Evolutionary conservation across 2,888 invertebrate genomes (phyloP), one percentile per base, ranked within the genome.

Genomic region (Pherbina coryleti): DNA sequence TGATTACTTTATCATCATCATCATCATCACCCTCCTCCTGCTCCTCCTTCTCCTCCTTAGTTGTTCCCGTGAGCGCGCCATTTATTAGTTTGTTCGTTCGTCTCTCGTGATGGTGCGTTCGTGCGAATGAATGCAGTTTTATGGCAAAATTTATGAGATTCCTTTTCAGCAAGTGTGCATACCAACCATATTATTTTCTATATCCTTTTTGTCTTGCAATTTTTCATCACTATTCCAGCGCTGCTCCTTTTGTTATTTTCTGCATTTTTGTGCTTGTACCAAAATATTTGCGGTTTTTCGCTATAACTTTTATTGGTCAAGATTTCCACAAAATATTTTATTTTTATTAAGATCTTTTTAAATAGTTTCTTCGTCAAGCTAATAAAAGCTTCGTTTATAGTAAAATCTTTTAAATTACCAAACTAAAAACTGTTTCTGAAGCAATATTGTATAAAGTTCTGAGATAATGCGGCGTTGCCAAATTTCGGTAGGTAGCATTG

Each of bases 121-220:
- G 64, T 64, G 74, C 31, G 51, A 64, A 64, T 64, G 49, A 28
- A 31, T 62, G 62, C 51, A 44, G 64, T 64, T 74, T 74, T 64
- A 74, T 74, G 62, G 31, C 51, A 31, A 64, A 74, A 74, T 62
- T 73, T 74, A 64, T 74, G 64, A 34, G 17, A 64, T 74, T 66
- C 31, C 31, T 74, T 51, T 53, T 62, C 64, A 51, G 28, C 7
- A 74, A 64, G 64, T 62, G 53, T 74, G 74, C 74, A 74, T 64
- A 51, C 64, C 62, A 31, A 64, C 19, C 55, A 55, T 55, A 7
- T 64, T 31, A n/a, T 64, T 62, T 72, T 34, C 22, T 55, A 71
- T 57, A 34, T 60, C 44, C 9, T 19, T 37, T 57, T 34, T 72
- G 11, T 34, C 7, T 57, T 34, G 0, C 14, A n/a, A 17, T 60